Conservation (phyloP, 2,797 vertebrate species). For the Neostethus bicornis region DNA sequence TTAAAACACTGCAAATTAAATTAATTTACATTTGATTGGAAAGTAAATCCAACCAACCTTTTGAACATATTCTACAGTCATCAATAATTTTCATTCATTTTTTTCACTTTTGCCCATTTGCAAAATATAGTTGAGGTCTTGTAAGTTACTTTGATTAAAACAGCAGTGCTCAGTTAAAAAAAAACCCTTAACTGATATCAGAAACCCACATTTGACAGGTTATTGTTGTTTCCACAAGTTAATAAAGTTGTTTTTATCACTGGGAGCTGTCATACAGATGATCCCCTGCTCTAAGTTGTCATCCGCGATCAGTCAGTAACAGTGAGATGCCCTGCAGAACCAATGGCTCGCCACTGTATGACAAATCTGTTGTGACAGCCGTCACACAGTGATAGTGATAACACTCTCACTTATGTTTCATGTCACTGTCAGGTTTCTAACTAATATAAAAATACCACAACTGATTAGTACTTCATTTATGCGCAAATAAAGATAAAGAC, state of each 20-base stretch:
- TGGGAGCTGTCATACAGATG: slow-evolving; percentile 22
- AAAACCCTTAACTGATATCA: slow-evolving; percentile 4
- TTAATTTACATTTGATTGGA: too few species aligned
- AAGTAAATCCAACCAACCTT: too few species aligned
- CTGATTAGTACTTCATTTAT: slow-evolving; percentile 20
- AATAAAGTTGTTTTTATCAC: slow-evolving; percentile 38
- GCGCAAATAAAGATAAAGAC: too few species aligned
- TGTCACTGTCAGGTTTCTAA: slow-evolving; percentile 48
- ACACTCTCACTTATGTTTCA: slow-evolving; percentile 59
- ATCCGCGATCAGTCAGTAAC: slow-evolving; percentile 55
- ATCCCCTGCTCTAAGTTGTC: slow-evolving; percentile 62
- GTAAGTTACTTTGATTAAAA: background rate
- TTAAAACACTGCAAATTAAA: too few species aligned
- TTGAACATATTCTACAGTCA: too few species aligned
- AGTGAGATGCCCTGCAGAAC: slow-evolving; percentile 50
- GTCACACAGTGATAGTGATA: slow-evolving; percentile 46
- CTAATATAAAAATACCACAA: slow-evolving; percentile 32
- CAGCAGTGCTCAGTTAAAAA: slow-evolving; percentile 1
- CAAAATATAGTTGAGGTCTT: background rate
- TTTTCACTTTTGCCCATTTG: too few species aligned
- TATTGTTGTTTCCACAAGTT: slow-evolving; percentile 18
- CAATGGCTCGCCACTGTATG: slow-evolving; percentile 52
- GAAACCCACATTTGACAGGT: slow-evolving; percentile 18
- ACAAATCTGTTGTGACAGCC: slow-evolving; percentile 66
- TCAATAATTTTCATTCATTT: too few species aligned